phyloP scores from a whole-genome alignment of 2,113 vertebrate genomes.

The Cyprinodon tularosa region DNA sequence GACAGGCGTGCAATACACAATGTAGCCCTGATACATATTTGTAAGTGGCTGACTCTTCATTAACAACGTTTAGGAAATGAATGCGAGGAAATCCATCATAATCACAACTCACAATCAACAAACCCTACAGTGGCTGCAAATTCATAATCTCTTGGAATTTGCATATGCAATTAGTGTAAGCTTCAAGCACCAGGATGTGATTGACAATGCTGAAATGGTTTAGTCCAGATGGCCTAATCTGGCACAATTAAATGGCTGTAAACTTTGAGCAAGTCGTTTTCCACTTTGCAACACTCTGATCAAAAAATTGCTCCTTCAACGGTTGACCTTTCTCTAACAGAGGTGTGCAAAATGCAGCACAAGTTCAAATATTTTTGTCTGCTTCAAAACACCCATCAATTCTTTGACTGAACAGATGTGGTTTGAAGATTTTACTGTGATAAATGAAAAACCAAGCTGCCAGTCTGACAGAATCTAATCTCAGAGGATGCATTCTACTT shows the following conservation, averaged over 20 bases:
- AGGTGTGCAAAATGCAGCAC: constrained; percentile 5
- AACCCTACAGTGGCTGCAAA: constrained; percentile 52
- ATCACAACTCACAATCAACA: constrained; percentile 63
- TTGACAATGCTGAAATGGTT: constrained; percentile 55
- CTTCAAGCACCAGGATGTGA: constrained; percentile 60
- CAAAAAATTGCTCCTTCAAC: neutral
- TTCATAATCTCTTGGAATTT: constrained; percentile 64
- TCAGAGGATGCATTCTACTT: constrained; percentile 29
- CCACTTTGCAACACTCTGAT: constrained; percentile 1
- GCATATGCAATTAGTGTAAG: constrained; percentile 71
- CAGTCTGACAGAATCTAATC: constrained; percentile 37
- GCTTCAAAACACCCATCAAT: constrained; percentile 10
- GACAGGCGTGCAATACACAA: constrained; percentile 49
- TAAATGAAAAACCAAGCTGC: constrained; percentile 8
- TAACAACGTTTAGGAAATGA: constrained; percentile 49
- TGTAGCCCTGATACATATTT: constrained; percentile 54
- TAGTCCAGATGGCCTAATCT: constrained; percentile 40
- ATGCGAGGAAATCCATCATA: constrained; percentile 65
- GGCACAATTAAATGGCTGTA: constrained; percentile 29
- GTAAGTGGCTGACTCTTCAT: constrained; percentile 67
- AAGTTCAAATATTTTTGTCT: neutral
- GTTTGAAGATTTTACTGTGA: constrained; percentile 18
- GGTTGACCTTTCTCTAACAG: constrained; percentile 18
- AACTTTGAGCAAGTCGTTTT: neutral
- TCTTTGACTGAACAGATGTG: neutral